phyloP scores from a whole-genome alignment of 2,888 invertebrate genomes.

The Cristatella mucedo region DNA sequence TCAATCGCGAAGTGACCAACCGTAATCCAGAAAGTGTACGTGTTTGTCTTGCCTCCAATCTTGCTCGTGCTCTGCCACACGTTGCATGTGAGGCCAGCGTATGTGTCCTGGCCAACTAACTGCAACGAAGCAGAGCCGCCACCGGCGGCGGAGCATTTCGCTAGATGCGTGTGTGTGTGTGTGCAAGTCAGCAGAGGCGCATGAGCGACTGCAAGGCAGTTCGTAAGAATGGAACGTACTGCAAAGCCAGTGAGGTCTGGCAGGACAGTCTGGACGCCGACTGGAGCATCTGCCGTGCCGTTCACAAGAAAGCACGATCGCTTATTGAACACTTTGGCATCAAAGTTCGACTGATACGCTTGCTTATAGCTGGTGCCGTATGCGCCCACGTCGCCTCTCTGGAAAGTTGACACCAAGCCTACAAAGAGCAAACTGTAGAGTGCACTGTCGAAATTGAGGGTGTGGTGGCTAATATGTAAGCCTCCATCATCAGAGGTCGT shows the following conservation, averaged over 20 bases:
- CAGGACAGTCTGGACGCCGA: conserved; percentile 58
- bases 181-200: no score
- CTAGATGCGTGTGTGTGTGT: no score
- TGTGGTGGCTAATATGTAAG: no score
- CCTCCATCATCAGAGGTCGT: no score
- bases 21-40: conserved; percentile 80
- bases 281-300: conserved; percentile 48
- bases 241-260: conserved; percentile 64
- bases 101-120: conserved; percentile 32
- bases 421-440: conserved; percentile 13
- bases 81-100: conserved; percentile 54
- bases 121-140: no score
- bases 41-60: conserved; percentile 63
- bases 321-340: conserved; percentile 53
- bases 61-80: conserved; percentile 59
- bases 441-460: no score
- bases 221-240: no score
- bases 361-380: conserved; percentile 39
- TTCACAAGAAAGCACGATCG: conserved; percentile 67
- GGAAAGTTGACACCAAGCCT: conserved; percentile 78
- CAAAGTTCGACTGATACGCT: no score
- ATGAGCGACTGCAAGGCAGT: no score
- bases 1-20: no score
- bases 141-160: no score
- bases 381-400: conserved; percentile 48